phyloP scores from a whole-genome alignment of 2,797 vertebrate genomes.

The Enteromius treurensis region DNA sequence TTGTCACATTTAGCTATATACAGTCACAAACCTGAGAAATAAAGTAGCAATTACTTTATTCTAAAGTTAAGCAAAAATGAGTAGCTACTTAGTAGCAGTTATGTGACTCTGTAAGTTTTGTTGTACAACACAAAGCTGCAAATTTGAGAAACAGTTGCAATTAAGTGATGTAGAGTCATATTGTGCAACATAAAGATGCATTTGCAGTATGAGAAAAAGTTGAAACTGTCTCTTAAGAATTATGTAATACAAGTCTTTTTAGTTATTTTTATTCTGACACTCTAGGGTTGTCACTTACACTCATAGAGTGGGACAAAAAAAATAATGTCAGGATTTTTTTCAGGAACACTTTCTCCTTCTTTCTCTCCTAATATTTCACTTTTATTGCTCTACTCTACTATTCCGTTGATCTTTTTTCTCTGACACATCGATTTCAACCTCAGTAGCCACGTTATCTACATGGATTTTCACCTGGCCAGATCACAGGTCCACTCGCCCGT shows the following conservation, averaged over 20 bases:
- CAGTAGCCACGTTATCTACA: conserved; percentile 1
- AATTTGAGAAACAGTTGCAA: background rate
- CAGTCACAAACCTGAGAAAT: background rate
- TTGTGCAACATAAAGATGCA: background rate
- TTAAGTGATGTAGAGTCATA: background rate
- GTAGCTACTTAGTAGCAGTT: background rate
- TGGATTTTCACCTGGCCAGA: conserved; percentile 16
- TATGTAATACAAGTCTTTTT: background rate
- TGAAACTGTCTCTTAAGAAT: background rate
- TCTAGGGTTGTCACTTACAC: background rate
- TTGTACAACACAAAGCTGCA: background rate
- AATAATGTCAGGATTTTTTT: background rate
- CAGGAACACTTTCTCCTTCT: background rate
- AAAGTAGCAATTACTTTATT: background rate
- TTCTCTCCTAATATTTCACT: background rate
- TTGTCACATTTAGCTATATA: background rate
- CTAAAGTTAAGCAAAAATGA: background rate
- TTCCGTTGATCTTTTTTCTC: background rate
- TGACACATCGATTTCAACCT: conserved; percentile 6
- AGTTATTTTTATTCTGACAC: background rate
- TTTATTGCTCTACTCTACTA: background rate
- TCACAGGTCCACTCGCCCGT: background rate
- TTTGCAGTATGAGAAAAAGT: background rate
- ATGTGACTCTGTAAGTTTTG: background rate
- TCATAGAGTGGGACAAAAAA: background rate